Evolutionary conservation across 1,140 invertebrate species (phyloP).

Genomic region (Drosophila punjabiensis): DNA sequence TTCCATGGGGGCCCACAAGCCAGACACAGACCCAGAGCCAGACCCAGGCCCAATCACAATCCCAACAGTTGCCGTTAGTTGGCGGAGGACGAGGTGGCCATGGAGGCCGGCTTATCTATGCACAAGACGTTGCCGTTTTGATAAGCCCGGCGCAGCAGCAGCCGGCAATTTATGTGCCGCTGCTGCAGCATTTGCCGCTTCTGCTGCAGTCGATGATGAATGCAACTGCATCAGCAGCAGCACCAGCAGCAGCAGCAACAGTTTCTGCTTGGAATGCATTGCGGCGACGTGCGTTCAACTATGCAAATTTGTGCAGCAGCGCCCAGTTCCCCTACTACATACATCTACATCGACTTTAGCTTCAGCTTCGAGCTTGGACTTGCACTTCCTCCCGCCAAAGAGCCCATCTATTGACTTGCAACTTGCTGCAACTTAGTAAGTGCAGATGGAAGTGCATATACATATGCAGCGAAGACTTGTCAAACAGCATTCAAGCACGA

Average conservation of each 20-base stretch:
- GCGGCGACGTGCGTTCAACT: conserved; percentile 77
- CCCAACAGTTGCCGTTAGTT: conserved; percentile 43
- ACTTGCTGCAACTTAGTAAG: conserved; percentile 80
- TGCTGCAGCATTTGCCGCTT: conserved; percentile 23
- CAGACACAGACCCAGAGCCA: background rate
- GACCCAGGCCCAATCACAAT: conserved; percentile 10
- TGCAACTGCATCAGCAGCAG: conserved; percentile 27
- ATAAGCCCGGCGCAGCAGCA: conserved; percentile 71
- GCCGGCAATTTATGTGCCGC: conserved; percentile 75
- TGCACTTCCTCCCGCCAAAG: conserved; percentile 2
- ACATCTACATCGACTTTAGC: background rate
- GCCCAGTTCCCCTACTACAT: conserved; percentile 24
- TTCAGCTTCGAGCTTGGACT: too few relatives aligned
- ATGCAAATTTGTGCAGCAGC: conserved; percentile 75
- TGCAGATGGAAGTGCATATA: conserved; percentile 31
- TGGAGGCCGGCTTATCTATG: conserved; percentile 73
- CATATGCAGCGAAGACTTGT: conserved; percentile 56
- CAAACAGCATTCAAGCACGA: conserved; percentile 84
- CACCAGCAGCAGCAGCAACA: conserved; percentile 57
- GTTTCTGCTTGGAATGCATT: conserved; percentile 72
- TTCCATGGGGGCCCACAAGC: conserved; percentile 64
- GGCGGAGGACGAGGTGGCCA: conserved; percentile 30
- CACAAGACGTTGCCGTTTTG: conserved; percentile 81
- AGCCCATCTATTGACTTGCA: conserved; percentile 72
- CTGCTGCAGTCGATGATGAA: conserved; percentile 52